Conservation (phyloP, 2,797 vertebrate genomes). For the Muraenolepis orangiensis region DNA sequence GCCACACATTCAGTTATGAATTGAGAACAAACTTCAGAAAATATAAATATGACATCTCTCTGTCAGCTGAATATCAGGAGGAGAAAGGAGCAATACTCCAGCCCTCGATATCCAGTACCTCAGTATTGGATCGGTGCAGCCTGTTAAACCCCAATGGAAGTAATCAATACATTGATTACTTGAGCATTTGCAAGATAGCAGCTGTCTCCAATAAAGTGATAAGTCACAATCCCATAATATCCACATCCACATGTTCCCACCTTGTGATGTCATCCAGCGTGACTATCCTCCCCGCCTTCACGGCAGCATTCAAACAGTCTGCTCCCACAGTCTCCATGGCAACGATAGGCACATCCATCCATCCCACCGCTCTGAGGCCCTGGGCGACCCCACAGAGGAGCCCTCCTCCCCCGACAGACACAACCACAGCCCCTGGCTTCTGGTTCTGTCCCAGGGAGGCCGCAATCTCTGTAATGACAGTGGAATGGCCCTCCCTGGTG, state of each 20-base stretch:
- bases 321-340: conserved; percentile 78
- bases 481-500: conserved; percentile 75
- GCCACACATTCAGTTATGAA: too few relatives aligned
- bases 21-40: too few relatives aligned
- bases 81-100: too few relatives aligned
- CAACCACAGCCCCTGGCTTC: conserved; percentile 74
- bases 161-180: background rate
- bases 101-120: too few relatives aligned
- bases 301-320: conserved; percentile 71
- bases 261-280: conserved; percentile 80
- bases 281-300: conserved; percentile 67
- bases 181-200: background rate
- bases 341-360: conserved; percentile 73
- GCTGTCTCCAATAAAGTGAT: background rate
- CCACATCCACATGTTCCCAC: conserved; percentile 42
- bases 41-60: too few relatives aligned
- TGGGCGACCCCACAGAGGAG: conserved; percentile 76
- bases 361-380: conserved; percentile 73
- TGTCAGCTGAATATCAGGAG: too few relatives aligned
- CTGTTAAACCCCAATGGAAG: background rate
- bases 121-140: too few relatives aligned
- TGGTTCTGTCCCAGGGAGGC: conserved; percentile 47
- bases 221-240: background rate
- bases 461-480: conserved; percentile 67
- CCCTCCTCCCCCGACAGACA: conserved; percentile 78